These are phyloP conservation scores for Gopherus flavomarginatus DNA, from an alignment of 2,113 vertebrate species.

Conservation along the genomic window DNA sequence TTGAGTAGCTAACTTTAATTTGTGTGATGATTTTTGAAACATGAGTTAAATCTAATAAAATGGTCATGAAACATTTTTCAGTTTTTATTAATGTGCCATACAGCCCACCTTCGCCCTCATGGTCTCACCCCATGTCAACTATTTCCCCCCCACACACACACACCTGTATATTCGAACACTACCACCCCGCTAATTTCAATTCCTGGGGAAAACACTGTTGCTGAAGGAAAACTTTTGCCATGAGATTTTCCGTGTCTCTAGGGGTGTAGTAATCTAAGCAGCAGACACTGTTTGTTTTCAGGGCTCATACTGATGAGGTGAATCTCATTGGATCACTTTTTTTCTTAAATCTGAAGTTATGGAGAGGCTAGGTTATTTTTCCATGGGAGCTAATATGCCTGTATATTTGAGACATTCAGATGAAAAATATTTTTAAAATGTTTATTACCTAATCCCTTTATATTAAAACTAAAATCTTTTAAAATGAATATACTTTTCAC, in stretches of 20 bases:
- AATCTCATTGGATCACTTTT: background rate
- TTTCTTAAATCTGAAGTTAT: background rate
- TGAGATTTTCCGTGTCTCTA: background rate
- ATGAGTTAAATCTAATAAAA: no score
- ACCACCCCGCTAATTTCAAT: no score
- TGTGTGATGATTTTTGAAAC: no score
- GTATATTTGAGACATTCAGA: background rate
- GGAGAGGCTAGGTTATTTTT: background rate
- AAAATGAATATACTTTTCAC: background rate
- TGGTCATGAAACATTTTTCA: no score
- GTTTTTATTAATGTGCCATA: no score
- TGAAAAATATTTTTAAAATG: background rate
- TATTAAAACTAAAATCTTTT: background rate
- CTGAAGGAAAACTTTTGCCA: background rate
- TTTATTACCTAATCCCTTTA: background rate
- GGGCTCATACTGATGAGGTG: background rate
- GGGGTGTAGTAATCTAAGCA: background rate
- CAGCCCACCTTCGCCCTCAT: no score
- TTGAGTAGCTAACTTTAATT: no score
- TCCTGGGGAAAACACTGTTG: no score
- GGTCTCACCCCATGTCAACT: no score
- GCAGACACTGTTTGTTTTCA: background rate
- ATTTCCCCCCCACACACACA: no score
- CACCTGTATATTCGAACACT: no score
- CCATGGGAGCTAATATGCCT: background rate